Base-by-base conservation (phyloP, 2,888 invertebrate species). In the Acleris laterana region DNA sequence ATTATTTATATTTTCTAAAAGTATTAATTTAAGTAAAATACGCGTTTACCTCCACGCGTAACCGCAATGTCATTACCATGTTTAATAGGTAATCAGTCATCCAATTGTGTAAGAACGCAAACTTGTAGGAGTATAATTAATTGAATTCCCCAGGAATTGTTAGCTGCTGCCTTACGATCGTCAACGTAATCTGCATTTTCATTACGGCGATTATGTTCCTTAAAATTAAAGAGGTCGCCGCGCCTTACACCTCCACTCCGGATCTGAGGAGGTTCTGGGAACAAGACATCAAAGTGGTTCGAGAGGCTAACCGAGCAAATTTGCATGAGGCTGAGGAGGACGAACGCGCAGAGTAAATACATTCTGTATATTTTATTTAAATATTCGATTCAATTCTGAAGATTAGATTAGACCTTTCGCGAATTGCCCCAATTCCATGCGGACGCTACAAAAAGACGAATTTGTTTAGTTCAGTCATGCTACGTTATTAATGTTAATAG, bases 131-230 rank as follows among this genome's bases (percentile, higher is more conserved):
- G 44, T 38, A 38, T 49, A 58, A 58, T 61, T 32, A 13, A 51
- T 63, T 68, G 17, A 59, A 49, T 70, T 62, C 13, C 38, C 4
- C 77, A 93, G 93, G 97, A 25, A 95, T 96, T 63, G 95, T 97
- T 62, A 97, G 97, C 78, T 95, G 96, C 66, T 94, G 96, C 70
- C 86, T 97, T 60, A 97, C 97, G 2, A 93, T 97, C 58, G 94
- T 97, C 44, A 97, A 97, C 84, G 97, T 97, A 68, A 94, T 96
- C 77, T 96, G 97, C 85, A 97, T 97, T 79, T 96, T 97, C 81
- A 94, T 96, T 74, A 96, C 96, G 59, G 97, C 96, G 2, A 95
- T 97, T 74, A 93, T 96, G 70, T 95, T 97, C 69, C 88, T 97
- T 58, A 97, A 96, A 94, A 96, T 97, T 71, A 97, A 97, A 83